Base-by-base conservation (phyloP, 2,888 invertebrate genomes). In the Drosophila paramelanica region DNA sequence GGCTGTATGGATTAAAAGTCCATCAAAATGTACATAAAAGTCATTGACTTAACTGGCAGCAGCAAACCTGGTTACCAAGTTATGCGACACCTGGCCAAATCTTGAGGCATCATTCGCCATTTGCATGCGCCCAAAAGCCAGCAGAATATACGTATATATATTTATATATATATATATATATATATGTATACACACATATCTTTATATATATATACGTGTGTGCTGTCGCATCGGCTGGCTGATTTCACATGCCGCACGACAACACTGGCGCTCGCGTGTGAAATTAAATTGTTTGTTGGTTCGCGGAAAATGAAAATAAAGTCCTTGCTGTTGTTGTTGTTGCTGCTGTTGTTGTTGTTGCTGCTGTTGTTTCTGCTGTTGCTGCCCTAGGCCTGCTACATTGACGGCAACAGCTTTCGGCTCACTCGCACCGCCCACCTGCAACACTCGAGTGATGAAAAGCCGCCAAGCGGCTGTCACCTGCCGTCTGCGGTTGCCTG, bases 11-110 rank as follows among this genome's bases (percentile, higher is more conserved):
- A 89, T 84, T 84, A 84, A 84, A 84, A 89, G 89, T 85, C 84
- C 88, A 84, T 84, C 84, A 89, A 89, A 88, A 81, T 84, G 84
- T 84, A 85, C 86, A 89, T 89, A 85, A 84, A 89, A 88, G 89
- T 77, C 78, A 78, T 80, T 80, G 78, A 78, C 81, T 77, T 77
- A 77, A 77, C 80, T 67, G 70, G 79, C 73, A 61, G 62, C 25
- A 42, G 58, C 49, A 67, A 49, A 52, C 50, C 56, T 47, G 59
- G 59, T 50, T 51, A 46, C 74, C 51, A 62, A 71, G 73, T 67
- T 72, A 52, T 68, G 67, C 56, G 57, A 57, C 72, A 82, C 69
- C 88, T 86, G 89, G 49, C 68, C 51, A 67, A 82, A 70, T 86
- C 88, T 77, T 79, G 58, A 80, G 75, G 72, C 80, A 76, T 57